Conservation (phyloP, 2,888 invertebrate genomes). For the Allygus modestus region DNA sequence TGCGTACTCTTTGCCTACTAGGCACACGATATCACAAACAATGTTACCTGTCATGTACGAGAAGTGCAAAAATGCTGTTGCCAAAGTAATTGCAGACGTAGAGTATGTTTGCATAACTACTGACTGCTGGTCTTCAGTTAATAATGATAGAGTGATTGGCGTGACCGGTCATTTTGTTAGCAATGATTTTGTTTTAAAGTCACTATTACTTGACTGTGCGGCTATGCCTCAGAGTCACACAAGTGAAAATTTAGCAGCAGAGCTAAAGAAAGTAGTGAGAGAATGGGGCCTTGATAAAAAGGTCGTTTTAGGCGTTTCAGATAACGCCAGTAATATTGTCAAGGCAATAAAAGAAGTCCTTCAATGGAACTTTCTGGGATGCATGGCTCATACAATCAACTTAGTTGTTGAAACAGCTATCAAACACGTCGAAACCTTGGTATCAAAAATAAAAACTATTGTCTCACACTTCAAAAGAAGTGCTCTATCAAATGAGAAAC, state of each 20-base stretch:
- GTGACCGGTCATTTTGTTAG: neutral
- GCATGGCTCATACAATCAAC: neutral
- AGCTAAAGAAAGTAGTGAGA: neutral
- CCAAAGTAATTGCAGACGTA: neutral
- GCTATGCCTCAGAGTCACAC: neutral
- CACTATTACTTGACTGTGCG: neutral
- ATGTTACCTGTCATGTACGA: constrained; percentile 17
- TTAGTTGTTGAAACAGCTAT: neutral
- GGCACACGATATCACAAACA: constrained; percentile 4
- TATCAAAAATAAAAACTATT: neutral
- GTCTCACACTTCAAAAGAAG: constrained; percentile 18
- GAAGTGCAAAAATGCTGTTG: neutral
- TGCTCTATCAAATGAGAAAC: neutral
- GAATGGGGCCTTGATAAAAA: constrained; percentile 9
- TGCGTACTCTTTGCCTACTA: neutral
- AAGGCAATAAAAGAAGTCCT: neutral
- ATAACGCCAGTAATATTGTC: neutral
- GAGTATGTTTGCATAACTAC: constrained; percentile 1
- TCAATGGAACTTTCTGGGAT: neutral
- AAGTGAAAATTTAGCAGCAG: neutral
- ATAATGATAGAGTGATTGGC: neutral
- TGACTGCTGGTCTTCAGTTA: neutral
- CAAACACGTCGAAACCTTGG: neutral
- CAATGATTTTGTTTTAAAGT: neutral
- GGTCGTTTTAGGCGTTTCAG: neutral